phyloP scores from a whole-genome alignment of 2,797 vertebrate species.

The Onychomys arenicola region DNA sequence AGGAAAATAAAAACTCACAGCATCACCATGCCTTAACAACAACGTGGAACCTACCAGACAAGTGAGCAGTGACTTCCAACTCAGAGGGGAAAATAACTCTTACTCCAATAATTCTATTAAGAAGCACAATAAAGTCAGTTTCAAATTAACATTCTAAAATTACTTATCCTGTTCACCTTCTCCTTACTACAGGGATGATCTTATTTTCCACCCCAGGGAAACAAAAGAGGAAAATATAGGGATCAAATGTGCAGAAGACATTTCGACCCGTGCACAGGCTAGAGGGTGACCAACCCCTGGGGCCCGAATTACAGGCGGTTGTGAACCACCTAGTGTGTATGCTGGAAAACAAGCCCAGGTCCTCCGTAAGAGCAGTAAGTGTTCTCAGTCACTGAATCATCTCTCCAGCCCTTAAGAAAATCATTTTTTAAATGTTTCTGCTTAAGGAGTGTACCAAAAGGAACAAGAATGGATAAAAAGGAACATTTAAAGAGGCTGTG shows the following conservation, averaged over 20 bases:
- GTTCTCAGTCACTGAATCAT: not conserved
- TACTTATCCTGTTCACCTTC: not conserved
- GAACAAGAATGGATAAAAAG: not conserved
- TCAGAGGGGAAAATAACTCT: conserved; percentile 28
- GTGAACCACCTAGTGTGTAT: not conserved
- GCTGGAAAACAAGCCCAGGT: not conserved
- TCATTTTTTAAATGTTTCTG: not conserved
- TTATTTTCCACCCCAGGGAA: not conserved
- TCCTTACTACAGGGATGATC: not conserved
- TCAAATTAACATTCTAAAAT: not conserved
- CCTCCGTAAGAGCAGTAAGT: not conserved
- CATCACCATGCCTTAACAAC: not conserved
- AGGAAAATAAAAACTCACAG: conserved; percentile 36
- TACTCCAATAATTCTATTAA: not conserved
- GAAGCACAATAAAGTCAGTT: conserved; percentile 3
- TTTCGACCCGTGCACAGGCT: not conserved
- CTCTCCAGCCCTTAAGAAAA: not conserved
- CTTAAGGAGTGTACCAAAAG: not conserved
- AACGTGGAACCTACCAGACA: conserved; percentile 12
- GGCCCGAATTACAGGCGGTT: not conserved
- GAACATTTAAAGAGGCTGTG: not conserved
- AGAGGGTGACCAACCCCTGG: not conserved
- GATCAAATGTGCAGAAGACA: not conserved
- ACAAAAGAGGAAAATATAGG: not conserved
- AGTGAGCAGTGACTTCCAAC: conserved; percentile 5